Evolutionary conservation across 2,113 vertebrate genomes (phyloP), one percentile per base, ranked within the genome.

Genomic region (Isichthys henryi): DNA sequence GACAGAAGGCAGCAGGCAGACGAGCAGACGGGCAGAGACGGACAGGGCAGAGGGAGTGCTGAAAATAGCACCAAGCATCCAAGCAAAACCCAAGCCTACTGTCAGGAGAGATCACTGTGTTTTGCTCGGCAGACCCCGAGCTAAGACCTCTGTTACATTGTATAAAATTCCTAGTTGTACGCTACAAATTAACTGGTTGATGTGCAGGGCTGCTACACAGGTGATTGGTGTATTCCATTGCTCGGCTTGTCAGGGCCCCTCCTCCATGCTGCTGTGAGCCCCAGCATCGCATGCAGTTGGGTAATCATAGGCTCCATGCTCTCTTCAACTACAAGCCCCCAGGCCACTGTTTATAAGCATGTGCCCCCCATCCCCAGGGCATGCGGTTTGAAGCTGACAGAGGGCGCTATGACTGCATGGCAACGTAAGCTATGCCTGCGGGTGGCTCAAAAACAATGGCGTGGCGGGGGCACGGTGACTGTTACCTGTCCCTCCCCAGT

Each of bases 401-500:
- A 48, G 39, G 23, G 23, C 39, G 0, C 45, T 48, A 23, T 45
- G 43, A 45, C 82, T 46, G 43, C 82, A n/a, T 8, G 43, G 45
- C 43, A 84, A 84, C 43, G 39, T n/a, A 45, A 45, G 39, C 39
- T 84, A 84, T 46, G 46, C 82, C 82, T 43, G 39, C 4, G 0
- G 46, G 39, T n/a, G 82, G 43, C 46, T 46, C 3, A 46, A 43
- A n/a, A 45, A 19, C 21, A 43, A 46, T 13, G 58, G 58, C 21
- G 56, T 8, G 39, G 27, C 88, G 87, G 56, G 86, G 86, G 83
- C 92, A 86, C 89, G 88, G 92, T 80, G 91, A 89, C 92, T 52
- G 93, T 95, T 95, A 95, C 95, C 94, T 95, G 93, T 95, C 92
- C 27, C 91, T 94, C 88, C 92, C 93, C 92, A 94, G 93, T 53